phyloP scores from a whole-genome alignment of 2,888 invertebrate species.

The Agrotis exclamationis region DNA sequence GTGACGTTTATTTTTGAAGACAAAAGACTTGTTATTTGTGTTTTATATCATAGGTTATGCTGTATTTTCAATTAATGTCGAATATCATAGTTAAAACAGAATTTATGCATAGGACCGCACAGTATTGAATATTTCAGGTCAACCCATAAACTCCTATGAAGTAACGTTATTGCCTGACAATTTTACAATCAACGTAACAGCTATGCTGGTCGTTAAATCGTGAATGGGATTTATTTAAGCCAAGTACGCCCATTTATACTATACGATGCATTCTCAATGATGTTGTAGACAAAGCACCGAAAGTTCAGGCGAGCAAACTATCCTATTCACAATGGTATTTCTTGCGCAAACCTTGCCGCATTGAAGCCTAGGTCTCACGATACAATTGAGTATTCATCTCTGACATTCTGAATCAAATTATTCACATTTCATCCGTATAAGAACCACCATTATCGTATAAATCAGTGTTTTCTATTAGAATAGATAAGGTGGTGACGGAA shows the following conservation, averaged over 20 bases:
- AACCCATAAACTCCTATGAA: constrained; percentile 23
- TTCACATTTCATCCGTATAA: constrained; percentile 33
- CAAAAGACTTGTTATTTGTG: not conserved
- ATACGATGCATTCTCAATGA: constrained; percentile 47
- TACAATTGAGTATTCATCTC: constrained; percentile 60
- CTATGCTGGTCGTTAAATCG: constrained; percentile 22
- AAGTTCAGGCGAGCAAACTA: constrained; percentile 60
- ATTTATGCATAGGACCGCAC: not conserved
- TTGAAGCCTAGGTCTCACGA: constrained; percentile 62
- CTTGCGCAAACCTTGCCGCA: constrained; percentile 69
- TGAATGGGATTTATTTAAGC: constrained; percentile 55
- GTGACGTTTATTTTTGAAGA: constrained; percentile 13
- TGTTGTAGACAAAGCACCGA: constrained; percentile 45
- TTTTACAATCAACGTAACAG: constrained; percentile 31
- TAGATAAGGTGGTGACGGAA: constrained; percentile 18
- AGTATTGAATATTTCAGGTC: constrained; percentile 13
- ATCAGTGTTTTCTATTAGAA: constrained; percentile 14
- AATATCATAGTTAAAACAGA: not conserved
- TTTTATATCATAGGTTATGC: not conserved
- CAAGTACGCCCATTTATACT: constrained; percentile 44
- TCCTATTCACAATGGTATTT: constrained; percentile 67
- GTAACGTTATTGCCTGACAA: constrained; percentile 23
- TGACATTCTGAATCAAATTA: constrained; percentile 45
- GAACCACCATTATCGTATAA: not conserved
- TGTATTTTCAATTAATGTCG: not conserved